Evolutionary conservation across 1,140 invertebrate genomes (phyloP), one percentile per base, ranked within the genome.

Genomic region (Ylistrum balloti): DNA sequence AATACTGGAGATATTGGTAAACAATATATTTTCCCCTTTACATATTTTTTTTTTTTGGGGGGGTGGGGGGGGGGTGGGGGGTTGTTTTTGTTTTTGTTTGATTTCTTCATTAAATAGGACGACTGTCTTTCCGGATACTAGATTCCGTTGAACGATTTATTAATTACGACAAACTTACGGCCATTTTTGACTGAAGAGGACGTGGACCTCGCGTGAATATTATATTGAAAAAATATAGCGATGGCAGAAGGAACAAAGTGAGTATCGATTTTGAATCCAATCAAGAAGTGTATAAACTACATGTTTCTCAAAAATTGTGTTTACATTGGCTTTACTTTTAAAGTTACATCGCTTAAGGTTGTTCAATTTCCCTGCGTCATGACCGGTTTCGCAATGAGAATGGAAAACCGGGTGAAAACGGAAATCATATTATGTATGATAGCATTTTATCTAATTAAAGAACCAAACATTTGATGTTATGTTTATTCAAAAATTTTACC

Each of bases 231-330:
- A 85, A 87, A 87, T 33, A 88, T 38, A 9, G 88, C 20, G 86
- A 94, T 94, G 93, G 93, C 93, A 41, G 93, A 94, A 85, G 93
- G 93, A 56, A 89, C 93, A 56, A 93, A 92, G 93, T 94, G 88
- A 91, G 92, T 86, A 85, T 34, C 33, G 38, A 28, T 88, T 38
- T 13, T 33, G 22, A 74, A 28, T 17, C 28, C 9, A 1, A 74
- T 17, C n/a, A 28, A 74, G 22, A 9, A 28, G 22, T 0, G 28
- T 28, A 5, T 9, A 28, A 28, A 17, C 56, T 74, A 28, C 5
- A 74, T 17, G 5, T 74, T 74, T 5, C n/a, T 5, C 22, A n/a
- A 28, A 74, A 74, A 74, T n/a, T n/a, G 28, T 28, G 56, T 74
- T 74, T 28, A 74, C 5, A 28, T 74, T 1, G 22, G 28, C 56